Base-by-base conservation (phyloP, 2,888 invertebrate genomes). In the Zygothrica quintamaculata region DNA sequence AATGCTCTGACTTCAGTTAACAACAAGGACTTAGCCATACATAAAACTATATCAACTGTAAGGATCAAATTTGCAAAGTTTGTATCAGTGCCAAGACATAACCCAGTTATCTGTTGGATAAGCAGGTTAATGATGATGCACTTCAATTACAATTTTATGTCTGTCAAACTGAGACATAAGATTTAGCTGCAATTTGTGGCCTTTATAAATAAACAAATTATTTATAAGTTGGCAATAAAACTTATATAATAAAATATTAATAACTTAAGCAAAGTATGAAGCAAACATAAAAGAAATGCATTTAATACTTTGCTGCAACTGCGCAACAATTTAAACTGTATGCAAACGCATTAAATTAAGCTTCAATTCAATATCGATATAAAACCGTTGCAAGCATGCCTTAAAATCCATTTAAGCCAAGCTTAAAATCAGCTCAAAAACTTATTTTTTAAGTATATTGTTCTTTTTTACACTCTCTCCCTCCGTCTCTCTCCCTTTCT, bases 31-130 rank as follows among this genome's bases (percentile, higher is more conserved):
- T n/a, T n/a, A 33, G 33, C 3, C n/a, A 33, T n/a, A 33, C 33
- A 36, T 13, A 12, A 36, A 36, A 36, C 4, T 36, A 12, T 36
- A 2, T 22, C 18, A 22, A 22, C n/a, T 11, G 33, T 5, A 9
- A 33, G 11, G 9, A 3, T n/a, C n/a, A n/a, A n/a, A n/a, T n/a
- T n/a, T n/a, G n/a, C n/a, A 15, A 47, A 31, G 22, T 1, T 37
- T n/a, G 4, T 18, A n/a, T 6, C 15, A 44, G 11, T 11, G 46
- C 18, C n/a, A 29, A 3, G 8, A 5, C 15, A 48, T 39, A 51
- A 31, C 37, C 56, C 25, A 48, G 34, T 51, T 64, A 39, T 11
- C 46, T 33, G 15, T 11, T 33, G 22, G 55, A 11, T 9, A 15
- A 26, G 13, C 46, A 26, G 31, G 11, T 47, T 37, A 37, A 33